A percentile compares a stretch with the other conserved stretches of the same genome.
These are phyloP conservation scores for Crossocerus cetratus DNA, from an alignment of 2,888 invertebrate species.

Conservation along the genomic window DNA sequence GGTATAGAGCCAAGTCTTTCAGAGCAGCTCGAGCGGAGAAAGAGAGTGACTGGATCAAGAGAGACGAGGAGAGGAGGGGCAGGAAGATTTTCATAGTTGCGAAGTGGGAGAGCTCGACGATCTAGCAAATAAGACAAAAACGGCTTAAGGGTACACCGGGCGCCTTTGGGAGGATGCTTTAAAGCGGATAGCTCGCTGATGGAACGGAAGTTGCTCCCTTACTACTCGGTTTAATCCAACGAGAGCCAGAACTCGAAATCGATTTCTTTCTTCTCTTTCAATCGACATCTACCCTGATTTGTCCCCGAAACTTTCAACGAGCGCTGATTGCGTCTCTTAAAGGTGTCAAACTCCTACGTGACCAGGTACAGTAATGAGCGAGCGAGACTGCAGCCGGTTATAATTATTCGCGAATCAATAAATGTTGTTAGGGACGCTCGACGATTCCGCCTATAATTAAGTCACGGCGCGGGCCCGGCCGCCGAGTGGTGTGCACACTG, in stretches of 20 bases:
- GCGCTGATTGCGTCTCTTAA: not conserved
- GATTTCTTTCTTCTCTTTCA: not conserved
- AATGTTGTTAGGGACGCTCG: not conserved
- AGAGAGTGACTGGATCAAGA: not conserved
- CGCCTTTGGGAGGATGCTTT: not conserved
- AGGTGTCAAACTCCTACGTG: not conserved
- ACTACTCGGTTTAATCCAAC: not conserved
- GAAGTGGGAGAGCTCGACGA: constrained; percentile 5
- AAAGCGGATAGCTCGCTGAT: constrained; percentile 7
- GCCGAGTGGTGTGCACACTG: not conserved
- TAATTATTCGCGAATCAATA: constrained; percentile 6
- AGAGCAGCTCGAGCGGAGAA: not conserved
- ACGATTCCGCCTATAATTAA: constrained; percentile 9
- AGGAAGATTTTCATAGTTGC: constrained; percentile 3
- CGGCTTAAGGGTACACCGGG: not conserved
- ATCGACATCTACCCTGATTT: not conserved
- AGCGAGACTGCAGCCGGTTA: not conserved
- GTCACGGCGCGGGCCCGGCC: not conserved
- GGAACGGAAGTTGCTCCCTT: not conserved
- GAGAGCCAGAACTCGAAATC: not conserved
- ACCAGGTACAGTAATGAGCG: not conserved
- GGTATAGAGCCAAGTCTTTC: not conserved
- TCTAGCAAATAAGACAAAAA: constrained; percentile 10
- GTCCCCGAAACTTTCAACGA: not conserved
- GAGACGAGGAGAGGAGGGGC: not conserved